These are phyloP conservation scores for Zoanthus gigantus DNA, from an alignment of 92 coral and sea anemone genomes.

Conservation along the genomic window DNA sequence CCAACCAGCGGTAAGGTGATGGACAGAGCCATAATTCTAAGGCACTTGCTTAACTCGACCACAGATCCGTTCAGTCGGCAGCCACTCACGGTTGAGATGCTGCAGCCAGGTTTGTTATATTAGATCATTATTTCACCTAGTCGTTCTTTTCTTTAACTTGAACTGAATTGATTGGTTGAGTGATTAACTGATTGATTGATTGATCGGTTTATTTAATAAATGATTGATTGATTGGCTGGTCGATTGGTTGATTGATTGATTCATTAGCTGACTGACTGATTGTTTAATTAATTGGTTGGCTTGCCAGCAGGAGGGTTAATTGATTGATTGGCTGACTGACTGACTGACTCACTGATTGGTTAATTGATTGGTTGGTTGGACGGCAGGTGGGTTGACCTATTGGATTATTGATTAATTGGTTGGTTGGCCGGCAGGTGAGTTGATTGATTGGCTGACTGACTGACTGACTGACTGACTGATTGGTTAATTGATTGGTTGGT, in stretches of 20 bases:
- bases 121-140: background rate
- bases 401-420: background rate
- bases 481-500: background rate
- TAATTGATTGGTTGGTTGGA: too few relatives aligned
- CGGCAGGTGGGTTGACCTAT: background rate
- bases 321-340: too few relatives aligned
- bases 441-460: background rate
- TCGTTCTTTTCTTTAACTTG: background rate
- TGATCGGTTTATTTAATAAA: too few relatives aligned
- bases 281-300: background rate
- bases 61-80: constrained; percentile 98
- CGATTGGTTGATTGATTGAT: too few relatives aligned
- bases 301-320: background rate
- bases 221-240: too few relatives aligned
- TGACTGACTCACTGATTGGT: too few relatives aligned
- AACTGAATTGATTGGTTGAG: background rate
- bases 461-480: background rate
- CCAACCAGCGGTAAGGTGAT: constrained; percentile 98
- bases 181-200: background rate
- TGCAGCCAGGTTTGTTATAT: constrained; percentile 80
- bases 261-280: background rate
- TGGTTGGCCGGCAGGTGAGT: background rate
- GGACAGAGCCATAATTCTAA: constrained; percentile 94
- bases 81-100: constrained; percentile 90
- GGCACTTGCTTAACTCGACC: constrained; percentile 94